Evolutionary conservation across 2,888 invertebrate species (phyloP), one percentile per base, ranked within the genome.

Genomic region (Epistrophe eligans): DNA sequence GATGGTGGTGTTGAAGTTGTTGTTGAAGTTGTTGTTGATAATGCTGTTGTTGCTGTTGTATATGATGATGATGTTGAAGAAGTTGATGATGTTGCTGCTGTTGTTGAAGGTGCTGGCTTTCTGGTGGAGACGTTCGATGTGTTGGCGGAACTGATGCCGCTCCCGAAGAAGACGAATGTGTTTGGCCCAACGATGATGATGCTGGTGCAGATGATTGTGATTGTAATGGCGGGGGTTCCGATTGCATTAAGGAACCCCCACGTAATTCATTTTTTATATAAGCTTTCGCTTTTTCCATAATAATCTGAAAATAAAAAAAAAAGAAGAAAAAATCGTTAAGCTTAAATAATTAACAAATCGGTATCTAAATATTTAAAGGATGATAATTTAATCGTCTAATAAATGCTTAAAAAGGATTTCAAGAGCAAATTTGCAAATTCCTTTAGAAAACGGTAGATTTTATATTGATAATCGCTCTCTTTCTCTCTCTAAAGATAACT

Each of bases 251-350:
- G 88, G 90, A 91, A 89, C 93, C 94, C 90, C 94, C 94, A 92
- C 94, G 94, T 91, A 95, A 94, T 93, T 95, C 95, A 93, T 95
- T 95, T 93, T 95, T 95, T 93, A 95, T 95, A 91, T 95, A 95
- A 89, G 95, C 95, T 94, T 95, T 96, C 91, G 95, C 95, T 92
- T 95, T 95, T 94, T 95, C 95, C 95, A 95, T 95, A 90, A 89
- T 92, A 91, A 90, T 84, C 89, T 90, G 77, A 84, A 81, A 57
- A 74, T 24, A 83, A 84, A 50, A 28, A 57, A 72, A 55, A 45
- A 67, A 38, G 28, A 71, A 7, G 10, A 17, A 13, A 4, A 15
- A 70, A 17, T 38, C 19, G 64, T 52, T 35, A 40, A 35, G 40
- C 5, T 32, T 32, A 32, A 5, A n/a, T 15, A 24, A 4, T 13